These are phyloP conservation scores for Temnothorax unifasciatus DNA, from an alignment of 2,888 invertebrate genomes.

Conservation along the genomic window DNA sequence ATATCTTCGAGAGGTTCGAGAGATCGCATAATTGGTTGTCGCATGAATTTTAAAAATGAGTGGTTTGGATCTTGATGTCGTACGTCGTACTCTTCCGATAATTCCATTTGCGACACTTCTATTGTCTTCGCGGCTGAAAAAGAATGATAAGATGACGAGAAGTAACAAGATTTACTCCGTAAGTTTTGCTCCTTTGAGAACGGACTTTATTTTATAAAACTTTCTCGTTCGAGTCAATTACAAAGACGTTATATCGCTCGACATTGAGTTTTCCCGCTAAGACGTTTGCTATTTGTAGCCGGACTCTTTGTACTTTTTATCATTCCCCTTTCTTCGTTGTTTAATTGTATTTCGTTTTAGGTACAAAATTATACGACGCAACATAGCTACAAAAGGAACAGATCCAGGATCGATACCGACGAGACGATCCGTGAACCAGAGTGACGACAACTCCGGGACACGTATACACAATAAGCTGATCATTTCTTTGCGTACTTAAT, in stretches of 20 bases:
- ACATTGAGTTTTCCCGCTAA: background rate
- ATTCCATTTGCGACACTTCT: background rate
- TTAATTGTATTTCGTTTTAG: background rate
- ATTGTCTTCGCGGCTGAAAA: background rate
- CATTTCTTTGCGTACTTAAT: background rate
- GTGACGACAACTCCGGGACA: background rate
- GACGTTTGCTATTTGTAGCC: background rate
- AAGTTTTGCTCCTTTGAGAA: background rate
- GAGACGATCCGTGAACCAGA: background rate
- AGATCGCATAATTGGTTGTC: background rate
- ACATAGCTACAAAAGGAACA: background rate
- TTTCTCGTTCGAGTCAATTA: background rate
- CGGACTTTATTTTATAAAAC: conserved; percentile 43
- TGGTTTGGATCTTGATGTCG: too few species aligned
- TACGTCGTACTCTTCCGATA: too few species aligned
- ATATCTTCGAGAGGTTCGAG: background rate
- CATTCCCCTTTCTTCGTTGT: background rate
- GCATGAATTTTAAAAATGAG: conserved; percentile 1
- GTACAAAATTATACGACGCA: background rate
- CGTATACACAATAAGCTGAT: conserved; percentile 1
- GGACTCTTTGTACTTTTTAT: background rate
- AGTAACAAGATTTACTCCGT: background rate
- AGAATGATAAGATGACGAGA: background rate
- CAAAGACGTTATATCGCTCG: background rate
- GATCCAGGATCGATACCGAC: background rate